Conservation (phyloP, 2,113 vertebrate genomes). For the Oxygymnocypris stewartii region DNA sequence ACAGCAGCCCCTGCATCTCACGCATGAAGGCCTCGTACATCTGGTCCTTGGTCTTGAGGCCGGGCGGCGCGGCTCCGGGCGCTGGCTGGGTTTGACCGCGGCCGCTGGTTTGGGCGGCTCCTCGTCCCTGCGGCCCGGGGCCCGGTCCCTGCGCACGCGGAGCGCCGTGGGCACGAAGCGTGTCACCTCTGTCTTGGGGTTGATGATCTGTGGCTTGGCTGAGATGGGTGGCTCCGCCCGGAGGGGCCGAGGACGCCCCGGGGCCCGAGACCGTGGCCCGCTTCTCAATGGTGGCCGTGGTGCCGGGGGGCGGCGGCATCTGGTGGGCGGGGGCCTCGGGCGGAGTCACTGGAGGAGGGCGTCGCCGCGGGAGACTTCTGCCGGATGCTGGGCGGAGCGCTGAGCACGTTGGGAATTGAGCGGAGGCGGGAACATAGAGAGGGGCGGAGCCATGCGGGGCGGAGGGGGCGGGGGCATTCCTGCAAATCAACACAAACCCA, state of each 20-base stretch:
- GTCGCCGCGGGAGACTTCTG: constrained; percentile 82
- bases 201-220: constrained; percentile 97
- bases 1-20: constrained; percentile 97
- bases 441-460: constrained; percentile 82
- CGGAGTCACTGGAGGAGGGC: constrained; percentile 24
- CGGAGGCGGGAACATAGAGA: constrained; percentile 88
- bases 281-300: constrained; percentile 76
- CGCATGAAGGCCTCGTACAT: constrained; percentile 99
- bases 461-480: constrained; percentile 95
- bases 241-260: constrained; percentile 48
- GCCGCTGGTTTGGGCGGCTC: constrained; percentile 72
- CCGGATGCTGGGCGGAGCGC: constrained; percentile 91
- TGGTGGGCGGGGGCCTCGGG: constrained; percentile 64
- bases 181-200: constrained; percentile 95
- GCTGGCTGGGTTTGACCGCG: constrained; percentile 71
- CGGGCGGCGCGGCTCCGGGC: constrained; percentile 76
- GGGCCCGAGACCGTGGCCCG: constrained; percentile 74
- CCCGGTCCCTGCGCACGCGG: constrained; percentile 89
- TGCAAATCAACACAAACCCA: constrained; percentile 55
- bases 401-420: constrained; percentile 88
- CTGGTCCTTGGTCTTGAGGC: constrained; percentile 96
- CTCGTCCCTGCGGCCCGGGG: constrained; percentile 66
- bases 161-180: constrained; percentile 94
- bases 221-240: constrained; percentile 88
- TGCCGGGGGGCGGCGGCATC: constrained; percentile 78